Evolutionary conservation across 2,113 vertebrate species (phyloP).

Genomic region (Puffinus mauretanicus): DNA sequence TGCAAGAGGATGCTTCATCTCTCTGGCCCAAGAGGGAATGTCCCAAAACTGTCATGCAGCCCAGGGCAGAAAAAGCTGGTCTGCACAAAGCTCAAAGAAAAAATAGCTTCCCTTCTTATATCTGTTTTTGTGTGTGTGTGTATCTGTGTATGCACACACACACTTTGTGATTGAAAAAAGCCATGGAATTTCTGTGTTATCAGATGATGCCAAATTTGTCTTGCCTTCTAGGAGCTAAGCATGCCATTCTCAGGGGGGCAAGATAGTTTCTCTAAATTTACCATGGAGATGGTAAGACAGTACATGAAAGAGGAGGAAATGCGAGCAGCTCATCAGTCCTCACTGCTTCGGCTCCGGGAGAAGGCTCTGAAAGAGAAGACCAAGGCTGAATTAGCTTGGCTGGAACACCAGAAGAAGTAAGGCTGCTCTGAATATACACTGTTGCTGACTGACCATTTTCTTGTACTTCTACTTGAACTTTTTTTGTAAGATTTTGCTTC

Average conservation of each 20-base stretch:
- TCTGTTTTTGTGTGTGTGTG: neutral
- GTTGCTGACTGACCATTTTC: neutral
- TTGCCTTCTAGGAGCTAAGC: slow-evolving; percentile 76
- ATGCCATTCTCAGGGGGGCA: slow-evolving; percentile 90
- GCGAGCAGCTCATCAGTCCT: slow-evolving; percentile 92
- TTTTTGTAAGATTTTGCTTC: neutral
- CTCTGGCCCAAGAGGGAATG: neutral
- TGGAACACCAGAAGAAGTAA: slow-evolving; percentile 93
- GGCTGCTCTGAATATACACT: neutral
- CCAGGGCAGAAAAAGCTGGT: neutral
- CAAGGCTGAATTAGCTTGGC: slow-evolving; percentile 91
- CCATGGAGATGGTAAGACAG: slow-evolving; percentile 97
- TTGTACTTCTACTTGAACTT: neutral
- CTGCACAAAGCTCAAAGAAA: neutral
- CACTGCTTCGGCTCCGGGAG: slow-evolving; percentile 89
- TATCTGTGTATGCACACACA: neutral
- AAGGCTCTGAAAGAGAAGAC: slow-evolving; percentile 97
- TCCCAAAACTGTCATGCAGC: neutral
- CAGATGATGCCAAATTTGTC: neutral
- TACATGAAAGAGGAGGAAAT: slow-evolving; percentile 98
- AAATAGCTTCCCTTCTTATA: neutral
- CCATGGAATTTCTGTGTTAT: neutral
- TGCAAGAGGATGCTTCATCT: neutral
- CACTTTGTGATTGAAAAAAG: neutral
- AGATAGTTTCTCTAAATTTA: slow-evolving; percentile 94